Evolutionary conservation across 2,888 invertebrate species (phyloP), one percentile per base, ranked within the genome.

Genomic region (Philereme vetulata): DNA sequence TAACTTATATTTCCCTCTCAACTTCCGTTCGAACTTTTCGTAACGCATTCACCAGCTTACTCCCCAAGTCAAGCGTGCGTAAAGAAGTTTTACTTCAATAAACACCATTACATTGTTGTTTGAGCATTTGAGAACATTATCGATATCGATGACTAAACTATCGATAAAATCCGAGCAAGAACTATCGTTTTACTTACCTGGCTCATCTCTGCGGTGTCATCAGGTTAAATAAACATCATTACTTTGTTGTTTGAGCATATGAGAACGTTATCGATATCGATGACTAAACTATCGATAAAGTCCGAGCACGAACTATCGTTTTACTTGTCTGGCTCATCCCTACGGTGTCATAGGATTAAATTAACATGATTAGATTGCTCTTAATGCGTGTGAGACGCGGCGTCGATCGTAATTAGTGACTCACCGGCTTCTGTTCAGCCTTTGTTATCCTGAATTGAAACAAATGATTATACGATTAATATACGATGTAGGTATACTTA

Each of bases 351-450:
- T 74, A 74, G 79, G 80, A 80, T 80, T 80, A 78, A 77, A 86
- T 88, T 89, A 91, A 91, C 90, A 84, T 87, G 90, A 90, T 91
- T 90, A 90, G 86, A 91, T 90, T 90, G 90, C 74, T 78, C 84
- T 84, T 90, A 90, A 91, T 90, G 88, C 85, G 81, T 85, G 88
- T 87, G 90, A 86, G 90, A 88, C 88, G 74, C 70, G 87, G 90
- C 90, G 90, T 89, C 91, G 90, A 88, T 85, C 81, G 78, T 90
- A 90, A 90, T 90, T 88, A 91, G 78, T 91, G 90, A 90, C 65
- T 90, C 88, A 90, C 59, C 43, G 46, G 63, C 50, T 61, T 51
- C 56, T 58, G 38, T 10, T 51, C 51, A 45, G 45, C 21, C 56
- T 42, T 58, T 57, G 57, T 51, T 62, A 55, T 62, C 35, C 50